These are phyloP conservation scores for Botia almorhae DNA, from an alignment of 2,797 vertebrate genomes.

Conservation along the genomic window DNA sequence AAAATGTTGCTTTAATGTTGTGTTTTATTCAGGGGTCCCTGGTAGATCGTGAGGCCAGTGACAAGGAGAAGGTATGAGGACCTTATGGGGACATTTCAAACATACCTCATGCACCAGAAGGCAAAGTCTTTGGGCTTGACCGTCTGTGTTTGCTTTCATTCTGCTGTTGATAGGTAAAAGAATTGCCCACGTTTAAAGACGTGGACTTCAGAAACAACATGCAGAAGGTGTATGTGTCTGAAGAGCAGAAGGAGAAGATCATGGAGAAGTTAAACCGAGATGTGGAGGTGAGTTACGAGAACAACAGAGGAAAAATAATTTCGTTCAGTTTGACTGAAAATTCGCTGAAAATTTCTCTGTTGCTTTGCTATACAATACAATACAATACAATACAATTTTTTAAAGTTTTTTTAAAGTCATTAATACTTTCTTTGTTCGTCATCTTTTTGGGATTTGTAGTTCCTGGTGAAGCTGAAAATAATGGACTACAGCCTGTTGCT, in stretches of 20 bases:
- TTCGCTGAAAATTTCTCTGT: too few relatives aligned
- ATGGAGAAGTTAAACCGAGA: slow-evolving; percentile 93
- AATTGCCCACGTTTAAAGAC: slow-evolving; percentile 93
- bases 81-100: neutral
- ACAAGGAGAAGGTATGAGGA: slow-evolving; percentile 90
- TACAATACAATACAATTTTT: too few relatives aligned
- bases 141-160: neutral
- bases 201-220: slow-evolving; percentile 94
- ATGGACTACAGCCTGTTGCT: slow-evolving; percentile 95
- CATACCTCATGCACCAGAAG: neutral
- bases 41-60: slow-evolving; percentile 92
- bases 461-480: slow-evolving; percentile 91
- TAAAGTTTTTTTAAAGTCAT: too few relatives aligned
- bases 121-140: neutral
- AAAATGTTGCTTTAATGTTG: neutral
- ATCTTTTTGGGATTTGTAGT: slow-evolving; percentile 70
- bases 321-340: too few relatives aligned
- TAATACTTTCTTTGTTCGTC: too few relatives aligned
- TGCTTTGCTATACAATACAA: too few relatives aligned
- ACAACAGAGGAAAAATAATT: too few relatives aligned
- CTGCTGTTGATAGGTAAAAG: slow-evolving; percentile 81
- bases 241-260: slow-evolving; percentile 88
- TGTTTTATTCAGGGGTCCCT: slow-evolving; percentile 84
- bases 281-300: slow-evolving; percentile 83
- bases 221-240: slow-evolving; percentile 91